These are phyloP conservation scores for Drosophila yakuba DNA, from an alignment of 1,140 invertebrate genomes.

Conservation along the genomic window DNA sequence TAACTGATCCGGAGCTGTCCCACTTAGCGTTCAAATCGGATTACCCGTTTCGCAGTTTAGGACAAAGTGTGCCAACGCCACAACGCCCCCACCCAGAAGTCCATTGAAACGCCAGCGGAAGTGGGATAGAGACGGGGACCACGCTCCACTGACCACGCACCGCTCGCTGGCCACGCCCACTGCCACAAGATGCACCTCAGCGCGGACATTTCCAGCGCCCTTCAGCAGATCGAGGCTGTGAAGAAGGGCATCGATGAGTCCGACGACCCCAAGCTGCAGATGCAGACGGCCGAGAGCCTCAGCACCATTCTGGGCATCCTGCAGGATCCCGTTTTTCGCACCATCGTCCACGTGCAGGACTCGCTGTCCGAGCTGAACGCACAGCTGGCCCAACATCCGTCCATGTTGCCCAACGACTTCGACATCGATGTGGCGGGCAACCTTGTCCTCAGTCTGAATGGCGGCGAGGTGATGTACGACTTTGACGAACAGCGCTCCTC, in stretches of 20 bases:
- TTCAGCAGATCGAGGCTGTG: slow-evolving; percentile 92
- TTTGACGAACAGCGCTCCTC: slow-evolving; percentile 86
- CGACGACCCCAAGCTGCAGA: slow-evolving; percentile 90
- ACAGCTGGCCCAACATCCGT: slow-evolving; percentile 94
- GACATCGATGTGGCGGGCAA: slow-evolving; percentile 89
- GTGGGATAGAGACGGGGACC: slow-evolving; percentile 6
- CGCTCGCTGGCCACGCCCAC: slow-evolving; percentile 45
- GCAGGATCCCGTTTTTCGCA: slow-evolving; percentile 96
- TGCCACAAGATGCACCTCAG: slow-evolving; percentile 80
- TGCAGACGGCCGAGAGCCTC: slow-evolving; percentile 93
- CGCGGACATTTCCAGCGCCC: slow-evolving; percentile 88
- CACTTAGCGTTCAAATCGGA: slow-evolving; percentile 20
- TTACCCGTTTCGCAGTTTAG: slow-evolving; percentile 3
- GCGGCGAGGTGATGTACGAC: slow-evolving; percentile 85
- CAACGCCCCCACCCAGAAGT: slow-evolving; percentile 17
- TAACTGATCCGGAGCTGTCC: slow-evolving; percentile 19
- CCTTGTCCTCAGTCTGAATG: slow-evolving; percentile 87
- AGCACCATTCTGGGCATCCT: slow-evolving; percentile 94
- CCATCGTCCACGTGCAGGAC: slow-evolving; percentile 96
- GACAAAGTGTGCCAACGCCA: slow-evolving; percentile 52
- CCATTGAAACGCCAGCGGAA: slow-evolving; percentile 31
- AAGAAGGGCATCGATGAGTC: slow-evolving; percentile 90
- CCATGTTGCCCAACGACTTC: slow-evolving; percentile 95
- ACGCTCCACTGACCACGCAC: slow-evolving; percentile 56
- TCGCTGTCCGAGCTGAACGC: slow-evolving; percentile 92